Evolutionary conservation across 2,888 invertebrate species (phyloP).

Genomic region (Eurytoma californica): DNA sequence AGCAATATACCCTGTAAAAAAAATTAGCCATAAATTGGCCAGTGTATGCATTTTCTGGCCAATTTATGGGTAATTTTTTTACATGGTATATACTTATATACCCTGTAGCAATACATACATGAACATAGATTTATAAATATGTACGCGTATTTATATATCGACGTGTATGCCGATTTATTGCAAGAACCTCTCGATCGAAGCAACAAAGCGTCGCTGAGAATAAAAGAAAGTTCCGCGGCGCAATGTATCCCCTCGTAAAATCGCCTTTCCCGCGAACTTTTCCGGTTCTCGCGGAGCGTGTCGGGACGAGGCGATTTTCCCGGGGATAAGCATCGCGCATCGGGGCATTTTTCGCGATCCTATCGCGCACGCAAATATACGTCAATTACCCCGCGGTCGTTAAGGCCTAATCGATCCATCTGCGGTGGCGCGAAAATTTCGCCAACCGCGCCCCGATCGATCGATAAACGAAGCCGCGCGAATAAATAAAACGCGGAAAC

Average conservation of each 20-base stretch:
- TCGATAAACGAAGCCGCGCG: not conserved
- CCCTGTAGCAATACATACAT: no score
- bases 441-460: conserved; percentile 19
- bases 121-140: no score
- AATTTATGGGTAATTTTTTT: no score
- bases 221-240: not conserved
- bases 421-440: conserved; percentile 14
- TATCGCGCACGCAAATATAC: conserved; percentile 3
- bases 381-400: conserved; percentile 49
- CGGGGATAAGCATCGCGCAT: conserved; percentile 46
- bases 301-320: conserved; percentile 25
- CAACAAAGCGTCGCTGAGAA: no score
- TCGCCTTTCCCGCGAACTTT: conserved; percentile 22
- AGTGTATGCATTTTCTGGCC: no score
- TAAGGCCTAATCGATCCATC: conserved; percentile 47
- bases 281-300: conserved; percentile 11
- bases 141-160: no score
- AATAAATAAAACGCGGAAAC: not conserved
- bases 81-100: no score
- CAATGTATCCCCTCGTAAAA: not conserved
- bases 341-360: conserved; percentile 24
- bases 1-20: no score
- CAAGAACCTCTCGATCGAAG: no score
- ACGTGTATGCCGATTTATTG: no score
- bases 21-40: no score